These are phyloP conservation scores for Gadopsis bispinosus DNA, from an alignment of 2,797 vertebrate genomes.

Conservation along the genomic window DNA sequence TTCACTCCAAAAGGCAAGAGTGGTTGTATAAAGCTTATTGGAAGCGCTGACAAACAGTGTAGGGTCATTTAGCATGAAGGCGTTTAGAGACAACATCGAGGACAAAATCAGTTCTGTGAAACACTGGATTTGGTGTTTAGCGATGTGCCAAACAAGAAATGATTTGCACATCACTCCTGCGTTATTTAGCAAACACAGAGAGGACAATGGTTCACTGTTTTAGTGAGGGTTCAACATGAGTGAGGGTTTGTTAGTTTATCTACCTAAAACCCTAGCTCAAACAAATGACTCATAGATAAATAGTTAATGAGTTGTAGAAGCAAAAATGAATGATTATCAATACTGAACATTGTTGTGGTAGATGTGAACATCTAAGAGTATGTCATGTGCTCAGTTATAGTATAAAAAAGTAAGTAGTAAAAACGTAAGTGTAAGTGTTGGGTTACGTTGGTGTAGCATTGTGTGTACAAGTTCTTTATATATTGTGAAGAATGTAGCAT, in stretches of 20 bases:
- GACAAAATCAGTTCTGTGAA: neutral
- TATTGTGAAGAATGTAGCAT: neutral
- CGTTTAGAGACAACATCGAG: neutral
- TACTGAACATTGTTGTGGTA: neutral
- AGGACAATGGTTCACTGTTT: constrained; percentile 66
- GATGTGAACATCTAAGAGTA: neutral
- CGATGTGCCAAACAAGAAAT: neutral
- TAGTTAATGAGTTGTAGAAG: neutral
- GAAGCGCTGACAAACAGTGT: constrained; percentile 17
- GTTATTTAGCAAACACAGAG: constrained; percentile 16
- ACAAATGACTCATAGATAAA: constrained; percentile 15
- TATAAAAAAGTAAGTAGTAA: neutral
- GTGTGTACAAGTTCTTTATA: neutral
- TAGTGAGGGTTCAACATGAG: constrained; percentile 11
- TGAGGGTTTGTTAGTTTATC: constrained; percentile 34
- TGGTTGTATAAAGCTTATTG: constrained; percentile 18
- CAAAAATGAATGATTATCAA: constrained; percentile 17
- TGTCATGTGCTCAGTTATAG: neutral
- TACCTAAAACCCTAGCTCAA: constrained; percentile 5
- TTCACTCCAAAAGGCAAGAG: constrained; percentile 25
- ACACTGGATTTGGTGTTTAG: neutral
- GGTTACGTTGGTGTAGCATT: neutral
- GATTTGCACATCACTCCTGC: constrained; percentile 8
- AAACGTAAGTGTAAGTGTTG: too few species aligned
- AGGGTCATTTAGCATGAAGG: neutral